These are phyloP conservation scores for Apotomis capreana DNA, from an alignment of 2,888 invertebrate genomes.

Conservation along the genomic window DNA sequence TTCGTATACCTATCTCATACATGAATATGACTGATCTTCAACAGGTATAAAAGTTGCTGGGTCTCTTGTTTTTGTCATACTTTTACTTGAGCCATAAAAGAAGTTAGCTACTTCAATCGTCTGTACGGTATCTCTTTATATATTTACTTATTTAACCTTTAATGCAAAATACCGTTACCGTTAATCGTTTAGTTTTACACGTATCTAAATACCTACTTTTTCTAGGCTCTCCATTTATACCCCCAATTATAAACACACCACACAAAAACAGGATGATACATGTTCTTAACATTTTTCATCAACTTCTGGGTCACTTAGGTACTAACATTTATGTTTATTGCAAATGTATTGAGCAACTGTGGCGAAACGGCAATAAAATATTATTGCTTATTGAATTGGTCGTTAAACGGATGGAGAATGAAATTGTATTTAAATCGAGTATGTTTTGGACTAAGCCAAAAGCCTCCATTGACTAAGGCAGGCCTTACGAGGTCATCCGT, in stretches of 20 bases:
- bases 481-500: no score
- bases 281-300: constrained; percentile 11
- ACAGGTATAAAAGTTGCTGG: no score
- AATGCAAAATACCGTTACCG: constrained; percentile 41
- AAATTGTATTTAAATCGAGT: constrained; percentile 1
- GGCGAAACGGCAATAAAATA: constrained; percentile 18
- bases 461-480: no score
- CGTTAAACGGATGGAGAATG: neutral
- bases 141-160: no score
- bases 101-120: no score
- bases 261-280: neutral
- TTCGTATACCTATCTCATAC: no score
- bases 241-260: neutral
- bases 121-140: no score
- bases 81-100: no score
- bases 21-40: no score
- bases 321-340: constrained; percentile 1
- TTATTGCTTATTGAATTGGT: constrained; percentile 6
- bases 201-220: neutral
- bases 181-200: constrained; percentile 19
- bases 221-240: neutral
- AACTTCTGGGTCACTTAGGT: neutral
- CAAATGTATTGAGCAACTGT: constrained; percentile 15
- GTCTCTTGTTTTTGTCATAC: no score
- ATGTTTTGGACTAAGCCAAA: no score